Percentiles rank a stretch among this genome's conserved stretches.
Evolutionary conservation across 2,797 vertebrate species (phyloP).

Genomic region (Ptychadena robeensis): DNA sequence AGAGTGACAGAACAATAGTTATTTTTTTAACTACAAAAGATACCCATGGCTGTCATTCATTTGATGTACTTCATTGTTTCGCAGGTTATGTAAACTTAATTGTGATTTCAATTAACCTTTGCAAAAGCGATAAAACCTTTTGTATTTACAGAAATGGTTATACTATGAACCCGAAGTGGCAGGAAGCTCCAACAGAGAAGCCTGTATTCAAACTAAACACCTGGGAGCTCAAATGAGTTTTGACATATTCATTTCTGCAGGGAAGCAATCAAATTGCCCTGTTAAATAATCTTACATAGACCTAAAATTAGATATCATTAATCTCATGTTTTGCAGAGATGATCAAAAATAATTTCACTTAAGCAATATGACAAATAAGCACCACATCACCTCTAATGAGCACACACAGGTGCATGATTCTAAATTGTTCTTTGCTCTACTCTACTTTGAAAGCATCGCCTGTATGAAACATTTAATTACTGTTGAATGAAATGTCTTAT

Average conservation of each 20-base stretch:
- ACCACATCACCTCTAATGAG: conserved; percentile 46
- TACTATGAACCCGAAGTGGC: conserved; percentile 67
- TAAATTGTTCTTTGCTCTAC: conserved; percentile 30
- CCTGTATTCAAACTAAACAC: conserved; percentile 71
- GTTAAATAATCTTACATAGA: conserved; percentile 50
- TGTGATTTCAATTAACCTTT: conserved; percentile 8
- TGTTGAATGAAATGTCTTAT: conserved; percentile 37
- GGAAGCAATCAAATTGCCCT: conserved; percentile 38
- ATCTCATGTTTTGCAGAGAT: conserved; percentile 51
- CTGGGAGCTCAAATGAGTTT: conserved; percentile 65
- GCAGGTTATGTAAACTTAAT: background rate
- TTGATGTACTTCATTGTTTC: background rate
- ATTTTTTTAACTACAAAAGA: background rate
- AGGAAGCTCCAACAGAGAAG: conserved; percentile 69
- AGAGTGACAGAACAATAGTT: background rate
- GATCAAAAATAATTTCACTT: conserved; percentile 57
- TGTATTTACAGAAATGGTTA: conserved; percentile 16
- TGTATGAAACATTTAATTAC: conserved; percentile 50
- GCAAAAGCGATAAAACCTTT: conserved; percentile 24
- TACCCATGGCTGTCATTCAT: background rate
- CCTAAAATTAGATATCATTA: conserved; percentile 58
- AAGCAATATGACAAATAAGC: conserved; percentile 47
- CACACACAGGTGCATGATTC: conserved; percentile 45
- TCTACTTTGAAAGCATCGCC: conserved; percentile 44
- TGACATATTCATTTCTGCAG: background rate